Evolutionary conservation across 2,888 invertebrate species (phyloP), one percentile per base, ranked within the genome.

Genomic region (Nezara viridula): DNA sequence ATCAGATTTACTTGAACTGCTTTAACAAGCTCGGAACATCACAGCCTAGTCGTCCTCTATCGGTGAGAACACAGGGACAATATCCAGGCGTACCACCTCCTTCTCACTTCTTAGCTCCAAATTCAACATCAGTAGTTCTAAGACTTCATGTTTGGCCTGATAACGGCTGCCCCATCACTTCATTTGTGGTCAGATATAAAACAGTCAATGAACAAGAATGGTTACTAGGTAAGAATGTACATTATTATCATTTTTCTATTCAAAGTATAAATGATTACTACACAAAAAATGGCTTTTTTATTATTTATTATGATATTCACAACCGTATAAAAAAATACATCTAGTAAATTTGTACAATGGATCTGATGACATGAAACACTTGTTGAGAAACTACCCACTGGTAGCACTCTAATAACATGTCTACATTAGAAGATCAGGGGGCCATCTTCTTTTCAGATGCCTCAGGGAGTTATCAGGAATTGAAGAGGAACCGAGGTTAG

Each of bases 21-120:
- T 95, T 95, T 92, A 96, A 96, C 92, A 95, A 95, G 92, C 95
- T 96, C 89, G 96, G 96, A 85, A 94, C 94, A 91, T 96, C 96
- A 37, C 95, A 95, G 37, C 94, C 96, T 5, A 96, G 96, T 91
- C 95, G 95, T 88, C 95, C 95, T 27, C 93, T 96, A 47, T 95
- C 95, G 88, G 96, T 96, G 32, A 93, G 95, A 88, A 95, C 96
- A 32, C 96, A 96, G 92, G 96, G 96, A 7, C 95, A 95, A 92
- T 94, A 95, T 14, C 96, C 96, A 0, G 96, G 96, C 24, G 94
- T 95, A 89, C 96, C 96, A 32, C 93, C 95, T 6, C 94, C 95
- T 0, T 94, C 94, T 2, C 94, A 95, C 86, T 94, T 96, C 90
- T 93, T 96, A 90, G 93, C 94, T n/a, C 95, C 96, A 19, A 96